Evolutionary conservation across 2,113 vertebrate species (phyloP), one percentile per base, ranked within the genome.

Genomic region (Saimiri boliviensis): DNA sequence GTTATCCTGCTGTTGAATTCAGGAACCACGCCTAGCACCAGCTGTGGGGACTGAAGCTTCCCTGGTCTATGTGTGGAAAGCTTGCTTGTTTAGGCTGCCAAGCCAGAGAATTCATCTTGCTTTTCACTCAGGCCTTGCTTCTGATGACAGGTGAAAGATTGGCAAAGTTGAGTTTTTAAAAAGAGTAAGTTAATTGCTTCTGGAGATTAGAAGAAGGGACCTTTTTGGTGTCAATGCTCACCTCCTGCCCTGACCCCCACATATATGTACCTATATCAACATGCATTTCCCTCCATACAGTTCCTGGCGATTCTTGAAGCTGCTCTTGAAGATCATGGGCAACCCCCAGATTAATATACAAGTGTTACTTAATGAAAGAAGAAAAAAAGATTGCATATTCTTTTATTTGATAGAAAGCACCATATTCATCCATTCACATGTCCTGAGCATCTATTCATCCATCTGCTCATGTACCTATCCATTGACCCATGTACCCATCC

Each of bases 171-270:
- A 82, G 47, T 71, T 90, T 82, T 58, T 14, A 42, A 71, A 96
- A 71, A 35, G 13, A 32, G 13, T n/a, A 21, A 47, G 58, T 54
- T 45, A 40, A 37, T 82, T 84, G 32, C 91, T 82, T 91, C 37
- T 66, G 17, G 42, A 83, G 37, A 49, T 23, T 27, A 68, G 70
- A 81, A 77, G 49, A 45, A 60, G 63, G 32, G 35, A 3, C 5
- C 30, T 9, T 70, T 68, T 84, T 30, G 77, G 27, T 42, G 74
- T 76, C 14, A 5, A 21, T 45, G 47, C 19, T 45, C 11, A 45
- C 21, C 25, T 30, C 3, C 0, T 25, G 11, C 13, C 10, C 2
- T 6, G 17, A 32, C 0, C 14, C 11, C 27, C 8, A 32, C 7
- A 27, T 20, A 37, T 12, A 27, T 66, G 32, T 84, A 42, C 23